Evolutionary conservation across 2,797 vertebrate species (phyloP).

Genomic region (Microctenopoma steveboyesi): DNA sequence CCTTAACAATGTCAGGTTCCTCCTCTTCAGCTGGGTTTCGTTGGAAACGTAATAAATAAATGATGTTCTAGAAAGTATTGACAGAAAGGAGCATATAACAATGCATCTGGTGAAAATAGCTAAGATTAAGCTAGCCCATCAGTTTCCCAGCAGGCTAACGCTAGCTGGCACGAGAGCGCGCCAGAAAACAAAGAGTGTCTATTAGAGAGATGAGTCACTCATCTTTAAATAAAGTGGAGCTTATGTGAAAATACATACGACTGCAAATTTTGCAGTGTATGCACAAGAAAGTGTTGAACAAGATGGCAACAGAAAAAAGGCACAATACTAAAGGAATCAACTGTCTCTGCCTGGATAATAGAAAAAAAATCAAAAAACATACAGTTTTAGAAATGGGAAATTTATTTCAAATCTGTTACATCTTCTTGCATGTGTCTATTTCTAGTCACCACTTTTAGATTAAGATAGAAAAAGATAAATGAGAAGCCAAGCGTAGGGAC

Average conservation of each 20-base stretch:
- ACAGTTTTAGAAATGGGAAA: neutral
- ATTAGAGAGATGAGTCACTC: conserved; percentile 4
- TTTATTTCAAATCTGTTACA: conserved; percentile 9
- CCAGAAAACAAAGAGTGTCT: conserved; percentile 24
- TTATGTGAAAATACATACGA: too few relatives aligned
- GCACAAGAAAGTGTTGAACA: neutral
- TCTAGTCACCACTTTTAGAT: conserved; percentile 36
- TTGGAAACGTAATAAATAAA: neutral
- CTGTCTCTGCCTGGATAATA: neutral
- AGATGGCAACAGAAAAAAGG: neutral
- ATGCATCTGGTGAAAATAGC: neutral
- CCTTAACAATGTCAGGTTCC: neutral
- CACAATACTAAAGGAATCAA: neutral
- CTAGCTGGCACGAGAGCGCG: neutral
- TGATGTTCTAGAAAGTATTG: neutral
- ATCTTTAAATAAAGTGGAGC: too few relatives aligned
- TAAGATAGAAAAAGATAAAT: conserved; percentile 39
- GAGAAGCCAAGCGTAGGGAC: conserved; percentile 14
- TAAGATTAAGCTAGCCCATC: neutral
- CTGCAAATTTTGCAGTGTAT: too few relatives aligned
- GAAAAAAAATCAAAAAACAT: neutral
- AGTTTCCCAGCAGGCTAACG: conserved; percentile 1
- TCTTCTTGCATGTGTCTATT: conserved; percentile 19
- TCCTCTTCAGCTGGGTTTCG: neutral
- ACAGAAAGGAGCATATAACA: neutral